Percentiles rank a stretch among this genome's conserved stretches.
These are phyloP conservation scores for Tragelaphus strepsiceros DNA, from an alignment of 2,113 vertebrate species.

Conservation along the genomic window DNA sequence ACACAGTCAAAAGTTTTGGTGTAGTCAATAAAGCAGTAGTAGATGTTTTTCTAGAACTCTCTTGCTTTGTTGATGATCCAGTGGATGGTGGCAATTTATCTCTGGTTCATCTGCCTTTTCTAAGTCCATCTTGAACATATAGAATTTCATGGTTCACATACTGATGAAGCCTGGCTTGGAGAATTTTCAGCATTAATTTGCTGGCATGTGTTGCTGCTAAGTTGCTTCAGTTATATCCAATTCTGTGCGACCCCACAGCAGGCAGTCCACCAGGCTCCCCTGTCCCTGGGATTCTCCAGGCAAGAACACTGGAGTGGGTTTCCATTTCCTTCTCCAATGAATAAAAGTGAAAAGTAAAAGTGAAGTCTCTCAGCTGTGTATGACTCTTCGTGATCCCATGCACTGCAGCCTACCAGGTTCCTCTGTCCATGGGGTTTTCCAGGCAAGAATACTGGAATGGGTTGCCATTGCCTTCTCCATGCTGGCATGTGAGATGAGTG, in stretches of 20 bases:
- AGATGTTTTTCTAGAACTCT: not conserved
- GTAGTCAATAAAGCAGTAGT: not conserved
- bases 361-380: no score
- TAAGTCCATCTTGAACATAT: not conserved
- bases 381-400: no score
- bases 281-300: no score
- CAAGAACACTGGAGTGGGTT: no score
- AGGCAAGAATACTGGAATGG: no score
- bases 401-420: no score
- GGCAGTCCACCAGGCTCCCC: fast-evolving
- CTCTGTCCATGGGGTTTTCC: no score
- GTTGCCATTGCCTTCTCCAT: no score
- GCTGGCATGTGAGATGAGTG: not conserved
- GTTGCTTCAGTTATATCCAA: no score
- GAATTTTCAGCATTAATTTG: not conserved
- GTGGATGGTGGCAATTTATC: not conserved
- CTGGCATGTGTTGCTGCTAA: not conserved
- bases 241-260: fast-evolving
- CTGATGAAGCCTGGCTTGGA: not conserved
- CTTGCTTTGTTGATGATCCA: not conserved
- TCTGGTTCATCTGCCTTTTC: not conserved
- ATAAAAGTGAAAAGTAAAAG: no score
- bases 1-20: not conserved
- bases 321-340: no score
- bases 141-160: not conserved